A percentile compares a stretch with the other conserved stretches of the same genome.
These are phyloP conservation scores for Myripristis murdjan DNA, from an alignment of 2,797 vertebrate genomes.

Conservation along the genomic window DNA sequence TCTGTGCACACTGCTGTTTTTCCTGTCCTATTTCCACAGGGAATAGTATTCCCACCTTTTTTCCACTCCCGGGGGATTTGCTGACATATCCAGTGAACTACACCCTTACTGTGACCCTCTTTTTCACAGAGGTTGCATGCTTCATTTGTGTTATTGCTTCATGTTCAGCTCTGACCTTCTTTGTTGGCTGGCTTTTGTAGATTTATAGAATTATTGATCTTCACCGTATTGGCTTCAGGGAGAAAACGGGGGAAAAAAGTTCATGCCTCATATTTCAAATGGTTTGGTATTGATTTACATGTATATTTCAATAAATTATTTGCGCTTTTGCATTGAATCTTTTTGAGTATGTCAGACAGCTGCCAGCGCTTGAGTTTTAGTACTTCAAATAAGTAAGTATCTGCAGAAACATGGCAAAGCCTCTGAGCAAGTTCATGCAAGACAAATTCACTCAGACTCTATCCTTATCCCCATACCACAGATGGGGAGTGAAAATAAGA, in stretches of 20 bases:
- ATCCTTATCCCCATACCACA: neutral
- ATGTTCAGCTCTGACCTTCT: constrained; percentile 57
- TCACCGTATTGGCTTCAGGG: constrained; percentile 37
- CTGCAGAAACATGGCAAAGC: neutral
- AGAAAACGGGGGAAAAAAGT: constrained; percentile 13
- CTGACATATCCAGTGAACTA: constrained; percentile 71
- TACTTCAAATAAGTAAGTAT: neutral
- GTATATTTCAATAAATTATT: constrained; percentile 42
- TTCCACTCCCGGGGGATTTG: constrained; percentile 52
- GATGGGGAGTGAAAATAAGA: neutral
- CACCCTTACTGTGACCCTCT: constrained; percentile 52
- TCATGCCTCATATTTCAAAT: constrained; percentile 50
- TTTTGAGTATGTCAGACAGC: neutral
- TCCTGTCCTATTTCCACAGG: constrained; percentile 72
- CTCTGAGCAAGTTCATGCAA: neutral
- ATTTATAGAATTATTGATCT: constrained; percentile 70
- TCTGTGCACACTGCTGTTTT: constrained; percentile 68
- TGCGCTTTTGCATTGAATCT: constrained; percentile 3
- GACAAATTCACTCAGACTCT: neutral
- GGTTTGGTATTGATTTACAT: constrained; percentile 45
- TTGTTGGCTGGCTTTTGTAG: constrained; percentile 28
- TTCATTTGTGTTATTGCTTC: constrained; percentile 69
- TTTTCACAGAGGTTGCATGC: constrained; percentile 48
- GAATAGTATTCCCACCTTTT: constrained; percentile 53
- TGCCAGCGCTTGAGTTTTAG: neutral